phyloP scores from a whole-genome alignment of 1,140 invertebrate genomes.

The Conus betulinus region DNA sequence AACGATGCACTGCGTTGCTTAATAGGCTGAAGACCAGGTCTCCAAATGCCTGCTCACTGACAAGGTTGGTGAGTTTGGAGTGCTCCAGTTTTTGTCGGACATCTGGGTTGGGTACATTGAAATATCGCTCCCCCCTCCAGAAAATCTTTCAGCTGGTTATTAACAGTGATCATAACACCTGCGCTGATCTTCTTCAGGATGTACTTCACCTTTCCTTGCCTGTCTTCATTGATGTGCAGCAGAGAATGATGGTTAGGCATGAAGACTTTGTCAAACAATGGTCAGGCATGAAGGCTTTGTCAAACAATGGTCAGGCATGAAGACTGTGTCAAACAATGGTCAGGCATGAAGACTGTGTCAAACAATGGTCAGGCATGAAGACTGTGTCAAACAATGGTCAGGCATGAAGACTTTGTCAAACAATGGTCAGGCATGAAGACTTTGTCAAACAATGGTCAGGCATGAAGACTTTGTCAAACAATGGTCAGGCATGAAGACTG shows the following conservation, averaged over 20 bases:
- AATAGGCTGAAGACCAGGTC: constrained; percentile 31
- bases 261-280: no score
- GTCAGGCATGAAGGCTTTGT: no score
- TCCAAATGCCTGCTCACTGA: constrained; percentile 9
- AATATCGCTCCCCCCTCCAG: background rate
- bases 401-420: no score
- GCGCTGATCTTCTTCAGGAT: constrained; percentile 9
- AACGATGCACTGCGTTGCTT: constrained; percentile 8
- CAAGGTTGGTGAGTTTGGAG: constrained; percentile 23
- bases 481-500: no score
- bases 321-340: no score
- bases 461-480: constrained; percentile 18
- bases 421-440: no score
- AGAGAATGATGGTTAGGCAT: background rate
- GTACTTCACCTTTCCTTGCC: background rate
- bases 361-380: no score
- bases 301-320: no score
- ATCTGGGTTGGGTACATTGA: background rate
- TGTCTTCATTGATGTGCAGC: background rate
- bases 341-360: no score
- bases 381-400: no score
- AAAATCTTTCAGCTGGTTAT: constrained; percentile 16
- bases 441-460: background rate
- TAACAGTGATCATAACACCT: background rate
- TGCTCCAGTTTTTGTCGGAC: background rate